Base-by-base conservation (phyloP, 1,140 invertebrate species). In the Drosophila santomea region DNA sequence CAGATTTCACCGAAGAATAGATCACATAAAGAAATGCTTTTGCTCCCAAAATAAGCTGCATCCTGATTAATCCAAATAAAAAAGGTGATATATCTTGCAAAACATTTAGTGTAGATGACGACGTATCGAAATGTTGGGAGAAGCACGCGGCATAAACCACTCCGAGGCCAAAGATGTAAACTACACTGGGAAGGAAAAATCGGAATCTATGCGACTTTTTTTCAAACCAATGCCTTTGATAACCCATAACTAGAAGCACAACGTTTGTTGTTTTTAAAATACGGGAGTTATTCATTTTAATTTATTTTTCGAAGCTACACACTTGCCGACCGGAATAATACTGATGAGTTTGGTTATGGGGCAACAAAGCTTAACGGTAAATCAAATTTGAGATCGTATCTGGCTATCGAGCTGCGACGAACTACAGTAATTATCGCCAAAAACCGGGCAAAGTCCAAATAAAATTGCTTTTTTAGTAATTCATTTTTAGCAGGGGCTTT, bases 191-290 rank as follows among this genome's bases (percentile, higher is more conserved):
- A n/a, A 85, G 11, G 8, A 78, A 78, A 3, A 91, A 12, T 1
- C 56, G 63, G 55, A 78, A 91, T 1, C 72, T 71, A 14, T 72
- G 78, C n/a, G 52, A 35, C 43, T 78, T 77, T 0, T 38, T 14
- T 32, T 85, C 90, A 38, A 85, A 86, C 71, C 62, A 78, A 62
- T 89, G 77, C 47, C 90, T 35, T 57, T 91, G 90, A 45, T 91
- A 91, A 10, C 80, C 90, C 6, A 57, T 75, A 7, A 91, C 17
- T 14, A 89, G 12, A 2, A 91, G 54, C 47, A 90, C 56, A 2
- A 75, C 39, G 57, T 88, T 91, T 3, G 74, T 80, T 20, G 52
- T 41, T 7, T 78, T 64, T 39, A 91, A 43, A 38, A 91, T 66
- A 3, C 90, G 86, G n/a, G 44, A 28, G 15, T 61, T 25, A 55